Evolutionary conservation across 2,888 invertebrate species (phyloP).

Genomic region (Heteropelma amictum): DNA sequence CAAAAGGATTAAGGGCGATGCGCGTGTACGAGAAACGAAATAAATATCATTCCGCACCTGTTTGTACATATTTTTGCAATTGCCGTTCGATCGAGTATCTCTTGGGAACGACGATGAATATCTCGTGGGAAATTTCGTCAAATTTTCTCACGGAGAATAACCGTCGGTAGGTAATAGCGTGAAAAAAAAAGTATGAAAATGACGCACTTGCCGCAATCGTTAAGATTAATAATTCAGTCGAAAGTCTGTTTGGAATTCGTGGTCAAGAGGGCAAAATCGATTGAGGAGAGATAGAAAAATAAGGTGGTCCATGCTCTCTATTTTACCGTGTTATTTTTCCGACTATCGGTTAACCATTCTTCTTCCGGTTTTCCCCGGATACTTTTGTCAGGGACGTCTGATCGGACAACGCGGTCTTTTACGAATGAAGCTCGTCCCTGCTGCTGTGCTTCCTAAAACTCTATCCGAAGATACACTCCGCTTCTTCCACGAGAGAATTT

Average conservation of each 20-base stretch:
- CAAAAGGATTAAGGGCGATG: constrained; percentile 13
- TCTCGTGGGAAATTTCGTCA: too few relatives aligned
- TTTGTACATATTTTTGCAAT: background rate
- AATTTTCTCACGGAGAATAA: too few relatives aligned
- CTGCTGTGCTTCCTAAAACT: constrained; percentile 6
- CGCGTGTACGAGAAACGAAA: background rate
- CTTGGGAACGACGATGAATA: too few relatives aligned
- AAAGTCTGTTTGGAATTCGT: too few relatives aligned
- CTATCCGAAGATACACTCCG: background rate
- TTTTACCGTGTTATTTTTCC: constrained; percentile 41
- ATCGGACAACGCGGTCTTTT: constrained; percentile 29
- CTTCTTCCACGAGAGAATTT: background rate
- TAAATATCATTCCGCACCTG: background rate
- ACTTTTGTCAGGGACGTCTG: constrained; percentile 34
- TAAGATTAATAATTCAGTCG: too few relatives aligned
- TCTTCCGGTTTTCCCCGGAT: constrained; percentile 59
- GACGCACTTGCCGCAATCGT: too few relatives aligned
- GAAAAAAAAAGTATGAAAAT: too few relatives aligned
- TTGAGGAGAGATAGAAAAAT: too few relatives aligned
- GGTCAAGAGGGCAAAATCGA: too few relatives aligned
- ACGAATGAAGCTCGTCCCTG: constrained; percentile 13
- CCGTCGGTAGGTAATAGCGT: too few relatives aligned
- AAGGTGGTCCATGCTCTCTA: too few relatives aligned
- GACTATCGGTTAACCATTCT: constrained; percentile 70
- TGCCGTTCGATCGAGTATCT: too few relatives aligned